Percentiles rank a stretch among this genome's conserved stretches.
phyloP scores from a whole-genome alignment of 2,797 vertebrate genomes.

The Morelia viridis region DNA sequence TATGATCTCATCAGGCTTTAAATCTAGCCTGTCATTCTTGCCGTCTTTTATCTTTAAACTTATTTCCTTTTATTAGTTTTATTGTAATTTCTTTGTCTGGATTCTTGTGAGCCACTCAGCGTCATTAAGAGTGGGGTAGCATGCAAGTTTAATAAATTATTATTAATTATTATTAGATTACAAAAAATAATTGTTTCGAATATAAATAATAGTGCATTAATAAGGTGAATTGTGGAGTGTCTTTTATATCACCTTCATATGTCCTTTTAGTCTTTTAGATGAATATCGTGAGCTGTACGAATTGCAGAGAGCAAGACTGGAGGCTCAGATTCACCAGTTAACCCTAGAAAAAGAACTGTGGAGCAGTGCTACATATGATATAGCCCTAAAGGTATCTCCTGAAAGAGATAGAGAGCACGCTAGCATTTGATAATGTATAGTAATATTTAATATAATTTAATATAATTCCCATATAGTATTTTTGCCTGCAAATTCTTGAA shows the following conservation, averaged over 20 bases:
- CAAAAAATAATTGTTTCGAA: not conserved
- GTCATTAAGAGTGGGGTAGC: not conserved
- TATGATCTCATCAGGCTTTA: not conserved
- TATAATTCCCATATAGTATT: not conserved
- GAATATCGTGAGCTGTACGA: constrained; percentile 84
- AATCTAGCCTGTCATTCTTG: not conserved
- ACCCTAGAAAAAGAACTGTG: constrained; percentile 82
- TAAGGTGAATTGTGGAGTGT: not conserved
- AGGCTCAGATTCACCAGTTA: constrained; percentile 77
- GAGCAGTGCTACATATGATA: constrained; percentile 75
- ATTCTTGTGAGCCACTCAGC: not conserved
- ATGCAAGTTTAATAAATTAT: not conserved
- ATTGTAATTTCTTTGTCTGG: not conserved
- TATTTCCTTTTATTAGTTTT: not conserved
- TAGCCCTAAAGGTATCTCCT: constrained; percentile 82
- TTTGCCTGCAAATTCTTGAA: not conserved
- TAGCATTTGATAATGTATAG: not conserved
- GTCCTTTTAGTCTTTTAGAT: constrained; percentile 75
- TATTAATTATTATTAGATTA: not conserved
- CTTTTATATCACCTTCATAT: constrained; percentile 3
- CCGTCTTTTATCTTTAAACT: not conserved
- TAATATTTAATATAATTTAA: no score
- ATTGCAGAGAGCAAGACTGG: constrained; percentile 79
- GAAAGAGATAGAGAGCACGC: not conserved
- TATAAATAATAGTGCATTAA: not conserved